phyloP scores from a whole-genome alignment of 1,140 invertebrate genomes.

The Anthonomus grandis region DNA sequence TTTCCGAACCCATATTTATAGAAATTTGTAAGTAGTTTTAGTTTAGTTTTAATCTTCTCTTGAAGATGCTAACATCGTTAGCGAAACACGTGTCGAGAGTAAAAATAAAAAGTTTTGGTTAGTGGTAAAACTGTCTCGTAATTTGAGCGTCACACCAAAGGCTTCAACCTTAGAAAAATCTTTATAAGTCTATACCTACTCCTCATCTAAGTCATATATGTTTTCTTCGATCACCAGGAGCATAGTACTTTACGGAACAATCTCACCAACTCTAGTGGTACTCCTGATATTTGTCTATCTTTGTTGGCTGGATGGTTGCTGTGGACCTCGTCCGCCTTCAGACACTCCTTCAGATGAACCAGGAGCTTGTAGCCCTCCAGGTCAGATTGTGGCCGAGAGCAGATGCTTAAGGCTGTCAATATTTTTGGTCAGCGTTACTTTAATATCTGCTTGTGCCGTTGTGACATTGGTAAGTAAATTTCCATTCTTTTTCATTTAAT shows the following conservation, averaged over 20 bases:
- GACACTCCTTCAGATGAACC: constrained; percentile 48
- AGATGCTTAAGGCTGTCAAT: constrained; percentile 63
- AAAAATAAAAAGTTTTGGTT: too few species aligned
- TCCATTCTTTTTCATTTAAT: too few species aligned
- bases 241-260: constrained; percentile 61
- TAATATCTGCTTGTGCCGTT: constrained; percentile 65
- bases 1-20: too few species aligned
- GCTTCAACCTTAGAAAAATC: too few species aligned
- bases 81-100: too few species aligned
- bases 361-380: constrained; percentile 52
- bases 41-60: too few species aligned
- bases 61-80: too few species aligned
- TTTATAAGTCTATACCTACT: too few species aligned
- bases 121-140: too few species aligned
- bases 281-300: constrained; percentile 61
- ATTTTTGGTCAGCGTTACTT: constrained; percentile 62
- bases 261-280: constrained; percentile 61
- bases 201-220: too few species aligned
- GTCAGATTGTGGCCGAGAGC: constrained; percentile 62
- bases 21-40: too few species aligned
- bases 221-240: constrained; percentile 52
- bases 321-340: constrained; percentile 43
- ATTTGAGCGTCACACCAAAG: too few species aligned
- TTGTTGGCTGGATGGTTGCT: constrained; percentile 56
- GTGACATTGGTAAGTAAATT: constrained; percentile 66